phyloP scores from a whole-genome alignment of 2,888 invertebrate species.

The Drosophila bunnanda region DNA sequence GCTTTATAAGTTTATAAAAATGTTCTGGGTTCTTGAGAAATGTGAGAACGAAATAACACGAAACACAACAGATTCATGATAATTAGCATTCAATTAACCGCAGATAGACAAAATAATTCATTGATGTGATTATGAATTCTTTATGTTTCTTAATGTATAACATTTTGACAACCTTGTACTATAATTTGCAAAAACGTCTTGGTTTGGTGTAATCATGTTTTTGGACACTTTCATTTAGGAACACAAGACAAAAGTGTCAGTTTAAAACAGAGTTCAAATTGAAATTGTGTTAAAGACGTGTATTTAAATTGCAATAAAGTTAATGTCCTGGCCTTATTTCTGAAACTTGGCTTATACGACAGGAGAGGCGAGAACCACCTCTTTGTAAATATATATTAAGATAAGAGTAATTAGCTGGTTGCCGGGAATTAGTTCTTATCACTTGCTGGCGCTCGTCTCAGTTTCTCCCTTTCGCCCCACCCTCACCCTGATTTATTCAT shows the following conservation, averaged over 20 bases:
- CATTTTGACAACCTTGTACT: no score
- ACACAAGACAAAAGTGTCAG: background rate
- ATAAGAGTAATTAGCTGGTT: slow-evolving; percentile 4
- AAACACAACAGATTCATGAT: background rate
- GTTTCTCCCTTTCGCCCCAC: background rate
- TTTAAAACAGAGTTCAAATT: background rate
- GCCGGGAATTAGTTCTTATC: slow-evolving; percentile 13
- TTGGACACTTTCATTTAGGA: background rate
- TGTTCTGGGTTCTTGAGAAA: background rate
- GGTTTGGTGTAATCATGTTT: no score
- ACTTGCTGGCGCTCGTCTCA: background rate
- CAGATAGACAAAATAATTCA: background rate
- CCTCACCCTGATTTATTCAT: slow-evolving; percentile 11
- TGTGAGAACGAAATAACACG: background rate
- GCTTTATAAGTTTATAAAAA: background rate
- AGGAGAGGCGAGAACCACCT: background rate
- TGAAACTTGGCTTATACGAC: background rate
- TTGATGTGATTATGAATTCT: no score
- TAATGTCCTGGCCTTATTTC: background rate
- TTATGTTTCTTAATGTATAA: no score
- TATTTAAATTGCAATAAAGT: background rate
- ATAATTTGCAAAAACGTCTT: no score
- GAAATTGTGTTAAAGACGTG: background rate
- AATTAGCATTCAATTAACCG: slow-evolving; percentile 8
- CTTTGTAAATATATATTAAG: background rate